phyloP scores from a whole-genome alignment of 1,140 invertebrate species.

The Drosophila punjabiensis region DNA sequence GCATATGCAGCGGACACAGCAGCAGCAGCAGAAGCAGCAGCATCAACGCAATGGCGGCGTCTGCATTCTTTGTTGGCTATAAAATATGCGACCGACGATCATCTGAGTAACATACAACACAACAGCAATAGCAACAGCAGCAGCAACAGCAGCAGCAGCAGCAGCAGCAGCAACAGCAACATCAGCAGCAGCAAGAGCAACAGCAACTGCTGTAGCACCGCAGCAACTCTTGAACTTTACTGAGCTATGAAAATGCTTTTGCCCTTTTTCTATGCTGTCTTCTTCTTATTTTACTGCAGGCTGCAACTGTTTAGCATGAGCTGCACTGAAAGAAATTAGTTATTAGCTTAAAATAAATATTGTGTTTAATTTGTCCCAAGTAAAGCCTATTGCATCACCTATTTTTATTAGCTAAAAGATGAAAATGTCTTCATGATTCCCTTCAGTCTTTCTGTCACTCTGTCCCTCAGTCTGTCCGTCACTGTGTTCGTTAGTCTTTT shows the following conservation, averaged over 20 bases:
- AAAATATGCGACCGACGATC: slow-evolving; percentile 79
- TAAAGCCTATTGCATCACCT: neutral
- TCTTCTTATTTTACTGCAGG: slow-evolving; percentile 41
- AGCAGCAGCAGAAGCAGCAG: slow-evolving; percentile 61
- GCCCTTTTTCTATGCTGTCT: slow-evolving; percentile 61
- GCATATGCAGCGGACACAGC: slow-evolving; percentile 72
- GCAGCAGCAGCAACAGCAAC: slow-evolving; percentile 23
- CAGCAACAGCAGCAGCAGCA: slow-evolving; percentile 39
- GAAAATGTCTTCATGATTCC: neutral
- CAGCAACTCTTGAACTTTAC: slow-evolving; percentile 79
- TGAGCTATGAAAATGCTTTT: slow-evolving; percentile 74
- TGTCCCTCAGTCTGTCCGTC: no score
- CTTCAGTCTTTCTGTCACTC: neutral
- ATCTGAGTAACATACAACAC: slow-evolving; percentile 47
- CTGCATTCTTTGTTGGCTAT: slow-evolving; percentile 75
- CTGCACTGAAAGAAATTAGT: slow-evolving; percentile 31
- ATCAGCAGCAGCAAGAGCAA: slow-evolving; percentile 28
- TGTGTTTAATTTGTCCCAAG: no score
- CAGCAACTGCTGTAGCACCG: slow-evolving; percentile 33
- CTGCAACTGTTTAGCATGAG: slow-evolving; percentile 73
- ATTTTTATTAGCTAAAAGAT: no score
- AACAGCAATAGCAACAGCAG: slow-evolving; percentile 29
- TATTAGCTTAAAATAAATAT: neutral
- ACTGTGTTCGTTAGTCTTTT: neutral
- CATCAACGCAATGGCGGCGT: slow-evolving; percentile 63